Evolutionary conservation across 2,797 vertebrate species (phyloP), one percentile per base, ranked within the genome.

Genomic region (Rallus crepitans): DNA sequence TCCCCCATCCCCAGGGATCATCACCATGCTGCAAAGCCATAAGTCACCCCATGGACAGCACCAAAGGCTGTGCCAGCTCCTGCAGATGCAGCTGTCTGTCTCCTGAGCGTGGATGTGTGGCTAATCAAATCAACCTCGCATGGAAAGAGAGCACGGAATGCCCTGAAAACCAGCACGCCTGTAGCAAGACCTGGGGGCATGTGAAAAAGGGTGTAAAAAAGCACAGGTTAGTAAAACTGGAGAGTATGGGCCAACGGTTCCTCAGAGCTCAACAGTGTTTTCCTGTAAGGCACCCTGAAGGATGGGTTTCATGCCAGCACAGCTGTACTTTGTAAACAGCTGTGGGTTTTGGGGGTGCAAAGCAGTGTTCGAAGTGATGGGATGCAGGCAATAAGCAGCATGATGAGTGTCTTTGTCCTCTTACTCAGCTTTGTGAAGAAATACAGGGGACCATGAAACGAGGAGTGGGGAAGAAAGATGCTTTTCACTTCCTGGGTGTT

Each of bases 11-110:
- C 1, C 25, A 0, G 55, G 7, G 50, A 21, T 33, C 20, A 50
- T 3, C 2, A 6, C 82, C 0, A 6, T 3, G 45, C 48, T 83
- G 79, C 9, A 7, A 1, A 66, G 64, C 69, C 64, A 13, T 2
- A 11, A 35, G 35, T 55, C 11, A 31, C 37, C 13, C 48, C 0
- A 0, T 21, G 57, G 72, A 65, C 83, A 87, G 87, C 65, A 21
- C 0, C 2, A 47, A 55, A 61, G 56, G 37, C 82, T 0, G 0
- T 35, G 83, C 75, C 64, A 53, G 75, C 75, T 77, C 45, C 71
- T 70, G 60, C 93, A 93, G 84, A 70, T 77, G 93, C 20, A 52
- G 64, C 79, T 78, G 90, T 40, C 82, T 73, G 83, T 84, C 84
- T 93, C 39, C 68, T 10, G 52, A 85, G 82, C 0, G 0, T 23